A percentile compares a stretch with the other conserved stretches of the same genome.
Conservation (phyloP, 2,113 vertebrate species). For the Sphyrna mokarran region DNA sequence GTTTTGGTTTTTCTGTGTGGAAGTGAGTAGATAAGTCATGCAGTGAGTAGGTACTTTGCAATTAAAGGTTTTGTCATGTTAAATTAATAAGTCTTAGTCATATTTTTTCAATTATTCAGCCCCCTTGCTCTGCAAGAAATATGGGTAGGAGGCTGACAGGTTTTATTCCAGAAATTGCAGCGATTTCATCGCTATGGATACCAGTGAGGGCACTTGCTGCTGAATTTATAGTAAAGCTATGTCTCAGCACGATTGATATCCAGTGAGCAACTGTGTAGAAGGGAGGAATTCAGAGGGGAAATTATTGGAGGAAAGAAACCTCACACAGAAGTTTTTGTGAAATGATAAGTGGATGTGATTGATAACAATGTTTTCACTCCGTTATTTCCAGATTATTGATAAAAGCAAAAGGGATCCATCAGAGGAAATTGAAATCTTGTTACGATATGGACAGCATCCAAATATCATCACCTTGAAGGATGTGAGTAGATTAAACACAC, state of each 20-base stretch:
- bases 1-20: background rate
- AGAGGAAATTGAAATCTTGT: conserved; percentile 89
- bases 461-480: conserved; percentile 90
- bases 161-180: background rate
- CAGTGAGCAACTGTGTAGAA: background rate
- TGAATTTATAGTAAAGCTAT: background rate
- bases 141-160: background rate
- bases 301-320: background rate
- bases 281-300: background rate
- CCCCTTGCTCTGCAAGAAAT: background rate
- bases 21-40: background rate
- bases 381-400: conserved; percentile 74
- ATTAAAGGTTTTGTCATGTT: background rate
- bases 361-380: conserved; percentile 31
- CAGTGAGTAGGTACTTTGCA: background rate
- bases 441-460: conserved; percentile 87
- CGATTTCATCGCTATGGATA: background rate
- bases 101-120: background rate
- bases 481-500: conserved; percentile 57
- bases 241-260: background rate
- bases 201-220: background rate
- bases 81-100: background rate
- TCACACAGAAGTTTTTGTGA: background rate
- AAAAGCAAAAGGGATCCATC: conserved; percentile 80
- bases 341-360: background rate